Evolutionary conservation across 1,140 invertebrate species (phyloP).

Genomic region (Aphelenchoides besseyi): DNA sequence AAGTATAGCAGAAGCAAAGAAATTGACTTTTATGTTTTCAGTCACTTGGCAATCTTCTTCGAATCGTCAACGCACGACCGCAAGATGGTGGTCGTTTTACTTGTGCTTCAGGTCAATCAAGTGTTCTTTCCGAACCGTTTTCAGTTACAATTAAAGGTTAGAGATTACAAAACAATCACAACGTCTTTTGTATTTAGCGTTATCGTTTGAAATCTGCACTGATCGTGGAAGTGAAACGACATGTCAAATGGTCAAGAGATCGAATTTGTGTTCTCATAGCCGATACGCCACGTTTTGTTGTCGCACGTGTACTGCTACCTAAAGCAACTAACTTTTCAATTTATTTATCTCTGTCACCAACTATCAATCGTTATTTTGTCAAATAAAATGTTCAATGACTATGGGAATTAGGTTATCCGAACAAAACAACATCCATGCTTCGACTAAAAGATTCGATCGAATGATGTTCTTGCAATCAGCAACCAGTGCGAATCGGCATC

Average conservation of each 20-base stretch:
- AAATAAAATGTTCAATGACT: too few relatives aligned
- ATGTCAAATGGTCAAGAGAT: constrained; percentile 78
- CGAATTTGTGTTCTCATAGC: constrained; percentile 76
- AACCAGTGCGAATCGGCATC: too few relatives aligned
- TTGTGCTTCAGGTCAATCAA: constrained; percentile 24
- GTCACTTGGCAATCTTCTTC: constrained; percentile 17
- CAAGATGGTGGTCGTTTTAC: constrained; percentile 26
- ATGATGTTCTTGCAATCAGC: too few relatives aligned
- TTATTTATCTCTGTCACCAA: neutral
- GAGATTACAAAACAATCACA: too few relatives aligned
- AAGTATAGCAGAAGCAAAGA: neutral
- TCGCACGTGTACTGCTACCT: constrained; percentile 46
- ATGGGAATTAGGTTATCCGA: too few relatives aligned
- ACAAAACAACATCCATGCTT: too few relatives aligned
- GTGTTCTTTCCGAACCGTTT: constrained; percentile 25
- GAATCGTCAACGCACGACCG: constrained; percentile 12
- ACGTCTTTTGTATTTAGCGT: neutral
- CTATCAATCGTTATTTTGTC: too few relatives aligned
- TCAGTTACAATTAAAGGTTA: constrained; percentile 35
- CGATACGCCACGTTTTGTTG: constrained; percentile 91
- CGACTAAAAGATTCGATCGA: too few relatives aligned
- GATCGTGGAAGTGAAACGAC: constrained; percentile 36
- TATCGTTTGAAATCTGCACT: constrained; percentile 26
- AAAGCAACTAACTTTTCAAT: neutral
- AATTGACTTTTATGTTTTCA: constrained; percentile 19